Base-by-base conservation (phyloP, 2,113 vertebrate species). In the Chloropsis cyanopogon region DNA sequence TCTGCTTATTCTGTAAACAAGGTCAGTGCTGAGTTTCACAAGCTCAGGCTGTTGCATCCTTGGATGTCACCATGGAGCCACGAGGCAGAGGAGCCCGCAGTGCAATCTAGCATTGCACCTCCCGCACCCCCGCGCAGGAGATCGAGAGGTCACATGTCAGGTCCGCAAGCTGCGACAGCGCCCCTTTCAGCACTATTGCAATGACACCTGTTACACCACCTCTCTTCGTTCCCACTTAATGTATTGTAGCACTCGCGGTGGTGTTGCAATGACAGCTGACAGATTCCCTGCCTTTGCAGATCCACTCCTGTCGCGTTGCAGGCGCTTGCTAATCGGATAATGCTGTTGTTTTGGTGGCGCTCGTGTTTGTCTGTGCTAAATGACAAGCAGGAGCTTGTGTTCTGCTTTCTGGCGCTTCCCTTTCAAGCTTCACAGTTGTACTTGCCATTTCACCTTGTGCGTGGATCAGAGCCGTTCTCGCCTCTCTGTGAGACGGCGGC, bases 321-420 rank as follows among this genome's bases (percentile, higher is more conserved):
- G 93, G 82, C 56, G 44, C 91, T 69, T 20, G 89, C 79, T 95
- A 86, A 96, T 93, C 18, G 12, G 72, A 29, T 94, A 54, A 76
- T 1, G 35, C 85, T 15, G 50, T 29, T 83, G 86, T 70, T 92
- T 79, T 3, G 33, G 81, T 42, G 72, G 73, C 46, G 3, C 61
- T 82, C 73, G 19, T 11, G 37, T 93, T 93, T 57, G 50, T 29
- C 61, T 63, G 54, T 72, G 78, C 83, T 65, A 63, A 93, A 42
- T 33, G 93, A 92, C 93, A 86, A 88, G 72, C 52, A 35, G 56
- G 20, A 82, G 92, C 72, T 82, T 39, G 86, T 47, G 29, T 33
- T 52, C 76, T 42, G 54, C 85, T 93, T 88, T 47, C 88, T 47
- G 59, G 59, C 2, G 0, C 90, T 91, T 94, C 77, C 66, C 71